Percentiles rank a stretch among this genome's conserved stretches.
phyloP scores from a whole-genome alignment of 2,888 invertebrate species.

The Scaptomyza caliginosa region DNA sequence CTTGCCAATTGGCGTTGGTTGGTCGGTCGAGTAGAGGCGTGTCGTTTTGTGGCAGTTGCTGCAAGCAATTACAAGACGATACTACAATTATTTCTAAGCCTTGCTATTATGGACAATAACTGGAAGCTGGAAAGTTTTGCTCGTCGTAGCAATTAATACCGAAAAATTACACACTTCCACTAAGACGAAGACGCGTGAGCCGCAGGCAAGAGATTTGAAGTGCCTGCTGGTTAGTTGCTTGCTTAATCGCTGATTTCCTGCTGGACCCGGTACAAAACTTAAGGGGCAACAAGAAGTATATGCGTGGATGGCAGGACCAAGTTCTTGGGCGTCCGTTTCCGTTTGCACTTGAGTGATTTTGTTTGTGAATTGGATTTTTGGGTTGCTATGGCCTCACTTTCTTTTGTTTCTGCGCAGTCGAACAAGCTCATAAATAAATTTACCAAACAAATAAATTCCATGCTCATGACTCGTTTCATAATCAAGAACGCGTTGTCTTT shows the following conservation, averaged over 20 bases:
- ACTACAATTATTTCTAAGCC: slow-evolving; percentile 73
- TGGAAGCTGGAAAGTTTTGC: slow-evolving; percentile 69
- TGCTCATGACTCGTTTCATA: slow-evolving; percentile 67
- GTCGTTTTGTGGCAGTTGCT: slow-evolving; percentile 53
- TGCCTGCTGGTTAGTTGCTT: slow-evolving; percentile 67
- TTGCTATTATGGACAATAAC: slow-evolving; percentile 24
- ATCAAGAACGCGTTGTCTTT: slow-evolving; percentile 72
- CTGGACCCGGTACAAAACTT: slow-evolving; percentile 31
- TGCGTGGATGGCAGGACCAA: slow-evolving; percentile 59
- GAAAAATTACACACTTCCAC: slow-evolving; percentile 74
- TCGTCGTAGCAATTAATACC: slow-evolving; percentile 69
- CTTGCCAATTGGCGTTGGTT: slow-evolving; percentile 44
- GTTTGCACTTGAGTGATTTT: slow-evolving; percentile 78
- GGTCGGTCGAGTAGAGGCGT: slow-evolving; percentile 33
- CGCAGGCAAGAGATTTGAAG: slow-evolving; percentile 53
- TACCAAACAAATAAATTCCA: slow-evolving; percentile 75
- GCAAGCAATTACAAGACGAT: slow-evolving; percentile 74
- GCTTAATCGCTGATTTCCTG: slow-evolving; percentile 80
- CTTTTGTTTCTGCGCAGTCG: slow-evolving; percentile 72
- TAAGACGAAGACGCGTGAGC: slow-evolving; percentile 23
- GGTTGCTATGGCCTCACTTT: slow-evolving; percentile 36
- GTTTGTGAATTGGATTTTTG: slow-evolving; percentile 52
- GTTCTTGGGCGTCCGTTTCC: slow-evolving; percentile 67
- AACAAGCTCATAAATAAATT: slow-evolving; percentile 79
- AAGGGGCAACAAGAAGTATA: background rate